A percentile compares a stretch with the other conserved stretches of the same genome.
Conservation (phyloP, 2,888 invertebrate genomes). For the Caenorhabditis plicata region DNA sequence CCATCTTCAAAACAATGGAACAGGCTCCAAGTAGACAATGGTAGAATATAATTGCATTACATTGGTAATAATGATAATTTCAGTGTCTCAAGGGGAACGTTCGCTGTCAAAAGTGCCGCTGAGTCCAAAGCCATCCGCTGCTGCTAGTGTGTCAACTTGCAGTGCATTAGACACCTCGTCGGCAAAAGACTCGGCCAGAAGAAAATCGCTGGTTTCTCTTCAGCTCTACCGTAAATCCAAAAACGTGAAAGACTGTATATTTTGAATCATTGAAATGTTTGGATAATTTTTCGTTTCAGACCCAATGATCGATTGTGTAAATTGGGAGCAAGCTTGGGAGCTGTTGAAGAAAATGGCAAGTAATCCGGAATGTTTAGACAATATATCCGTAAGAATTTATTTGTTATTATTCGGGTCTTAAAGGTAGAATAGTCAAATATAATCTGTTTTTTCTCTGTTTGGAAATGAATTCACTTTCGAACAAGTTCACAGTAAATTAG, state of each 20-base stretch:
- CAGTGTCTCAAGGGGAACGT: slow-evolving; percentile 53
- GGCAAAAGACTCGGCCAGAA: slow-evolving; percentile 49
- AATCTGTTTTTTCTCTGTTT: too few species aligned
- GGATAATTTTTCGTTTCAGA: slow-evolving; percentile 18
- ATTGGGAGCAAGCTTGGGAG: slow-evolving; percentile 69
- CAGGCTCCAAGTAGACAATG: slow-evolving; percentile 54
- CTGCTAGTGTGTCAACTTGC: slow-evolving; percentile 58
- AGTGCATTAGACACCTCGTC: slow-evolving; percentile 58
- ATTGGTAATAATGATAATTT: too few species aligned
- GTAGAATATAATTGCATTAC: too few species aligned
- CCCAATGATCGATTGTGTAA: slow-evolving; percentile 51
- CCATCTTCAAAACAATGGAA: slow-evolving; percentile 45
- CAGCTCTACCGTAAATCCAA: slow-evolving; percentile 54
- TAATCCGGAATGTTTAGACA: slow-evolving; percentile 72
- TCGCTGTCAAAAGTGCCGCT: slow-evolving; percentile 55
- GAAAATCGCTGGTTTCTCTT: slow-evolving; percentile 61
- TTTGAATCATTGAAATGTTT: too few species aligned
- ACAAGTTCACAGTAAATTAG: too few species aligned
- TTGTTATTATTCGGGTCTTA: too few species aligned
- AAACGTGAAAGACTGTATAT: slow-evolving; percentile 44
- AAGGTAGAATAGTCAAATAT: too few species aligned
- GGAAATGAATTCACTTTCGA: too few species aligned
- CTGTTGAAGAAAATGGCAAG: slow-evolving; percentile 71
- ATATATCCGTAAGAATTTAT: slow-evolving; percentile 66
- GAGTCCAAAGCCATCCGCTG: slow-evolving; percentile 65